Base-by-base conservation (phyloP, 2,888 invertebrate genomes). In the Synanthedon vespiformis region DNA sequence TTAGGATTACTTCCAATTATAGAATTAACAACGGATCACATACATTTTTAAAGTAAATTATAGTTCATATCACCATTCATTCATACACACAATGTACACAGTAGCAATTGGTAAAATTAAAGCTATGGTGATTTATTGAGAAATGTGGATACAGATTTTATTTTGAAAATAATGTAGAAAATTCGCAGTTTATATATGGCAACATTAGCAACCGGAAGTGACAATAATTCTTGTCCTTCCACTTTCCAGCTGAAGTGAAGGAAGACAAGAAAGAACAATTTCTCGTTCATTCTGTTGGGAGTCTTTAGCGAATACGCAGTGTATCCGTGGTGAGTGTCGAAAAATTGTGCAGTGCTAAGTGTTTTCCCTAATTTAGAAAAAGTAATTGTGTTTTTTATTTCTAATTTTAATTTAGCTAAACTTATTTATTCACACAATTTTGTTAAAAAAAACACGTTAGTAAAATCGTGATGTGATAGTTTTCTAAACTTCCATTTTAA, bases 201-300 rank as follows among this genome's bases (percentile, higher is more conserved):
- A 64, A 80, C 77, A 74, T 72, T 60, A 12, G 10, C 8, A 18
- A 63, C 73, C 84, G 86, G 86, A 87, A 80, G 74, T 82, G 77
- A 77, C 72, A 73, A 70, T 68, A 64, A 69, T 67, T 65, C 72
- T 73, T 77, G 70, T 68, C 66, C 72, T 73, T 77, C 73, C 72
- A 44, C 34, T 34, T 34, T 34, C 34, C 44, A 82, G 76, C 72
- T 74, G 74, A 75, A 80, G 71, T 74, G 74, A 75, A 80, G 71
- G 74, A 80, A 80, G 34, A 10, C 34, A 75, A 80, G 71, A 80
- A 79, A 80, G 80, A 79, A 75, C 74, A 70, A 78, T 83, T 83
- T 77, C 90, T 90, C 90, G 89, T 88, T 85, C 90, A 90, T 90
- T 90, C 90, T 90, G 89, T 90, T 89, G 89, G 27, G 89, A 89